These are phyloP conservation scores for Cossypha niveicapilla DNA, from an alignment of 2,797 vertebrate species.

Conservation along the genomic window DNA sequence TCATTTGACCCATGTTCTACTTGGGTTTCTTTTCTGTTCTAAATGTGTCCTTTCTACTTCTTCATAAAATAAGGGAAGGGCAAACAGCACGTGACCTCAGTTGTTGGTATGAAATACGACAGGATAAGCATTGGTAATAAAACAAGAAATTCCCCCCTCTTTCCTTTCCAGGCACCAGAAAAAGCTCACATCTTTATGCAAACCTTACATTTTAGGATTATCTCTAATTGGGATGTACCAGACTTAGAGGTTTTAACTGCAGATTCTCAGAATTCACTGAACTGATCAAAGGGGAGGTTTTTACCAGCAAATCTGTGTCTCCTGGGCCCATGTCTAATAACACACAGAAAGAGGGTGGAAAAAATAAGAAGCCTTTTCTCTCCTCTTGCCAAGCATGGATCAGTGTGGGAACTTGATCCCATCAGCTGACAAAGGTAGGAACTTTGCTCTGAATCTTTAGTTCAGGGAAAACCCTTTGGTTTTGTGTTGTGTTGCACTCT, in stretches of 20 bases:
- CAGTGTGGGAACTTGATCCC: neutral
- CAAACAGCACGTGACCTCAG: neutral
- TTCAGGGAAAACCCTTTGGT: neutral
- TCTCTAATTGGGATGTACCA: neutral
- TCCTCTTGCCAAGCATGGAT: neutral
- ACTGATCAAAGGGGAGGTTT: neutral
- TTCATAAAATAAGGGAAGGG: neutral
- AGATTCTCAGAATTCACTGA: neutral
- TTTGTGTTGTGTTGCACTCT: neutral
- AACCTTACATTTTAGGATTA: neutral
- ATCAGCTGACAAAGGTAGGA: neutral
- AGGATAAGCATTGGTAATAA: neutral
- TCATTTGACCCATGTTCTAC: constrained; percentile 27
- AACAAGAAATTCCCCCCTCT: neutral
- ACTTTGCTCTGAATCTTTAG: neutral
- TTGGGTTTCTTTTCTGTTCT: neutral
- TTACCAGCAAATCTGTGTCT: neutral
- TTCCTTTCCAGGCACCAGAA: neutral
- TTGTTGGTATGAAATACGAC: constrained; percentile 2
- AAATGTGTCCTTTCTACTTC: constrained; percentile 3
- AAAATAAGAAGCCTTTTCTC: neutral
- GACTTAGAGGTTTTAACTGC: neutral
- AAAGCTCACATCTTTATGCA: neutral
- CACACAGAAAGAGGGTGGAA: neutral
- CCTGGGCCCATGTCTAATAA: neutral